Base-by-base conservation (phyloP, 2,888 invertebrate genomes). In the Cinara cedri region DNA sequence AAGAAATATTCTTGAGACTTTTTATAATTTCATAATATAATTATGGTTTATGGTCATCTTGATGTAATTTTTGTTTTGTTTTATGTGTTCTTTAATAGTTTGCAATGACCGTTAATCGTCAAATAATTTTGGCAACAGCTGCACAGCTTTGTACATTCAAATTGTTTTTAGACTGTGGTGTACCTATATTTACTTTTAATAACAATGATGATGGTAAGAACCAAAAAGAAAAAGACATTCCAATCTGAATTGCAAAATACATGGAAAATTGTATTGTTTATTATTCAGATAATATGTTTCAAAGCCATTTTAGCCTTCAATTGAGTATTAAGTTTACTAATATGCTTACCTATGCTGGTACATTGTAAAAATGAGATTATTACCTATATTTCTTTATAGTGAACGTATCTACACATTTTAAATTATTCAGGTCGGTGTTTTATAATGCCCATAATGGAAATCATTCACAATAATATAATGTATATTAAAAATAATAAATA, bases 301-400 rank as follows among this genome's bases (percentile, higher is more conserved):
- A 54, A 54, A 54, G 54, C 54, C 54, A 54, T 10, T 54, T 54
- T 54, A 54, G 19, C n/a, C n/a, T n/a, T n/a, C n/a, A n/a, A n/a
- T n/a, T 54, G 10, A 54, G 2, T 54, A 3, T 19, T 19, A 54
- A 19, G 19, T 54, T 54, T 54, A 19, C 9, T 10, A 9, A 19
- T 19, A 19, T 10, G 1, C 11, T 19, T 54, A 54, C 19, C n/a
- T 4, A 19, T 19, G 9, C 54, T 19, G 19, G 19, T 51, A 51
- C 14, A 51, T 51, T 3, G n/a, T 1, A 51, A 51, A 49, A 49
- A 16, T 3, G 16, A 16, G 16, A 49, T 49, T 3, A 49, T n/a
- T n/a, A n/a, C n/a, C 14, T 51, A n/a, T 51, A 51, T 16, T n/a
- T 51, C n/a, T 51, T 51, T 51, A 51, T 8, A 51, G n/a, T n/a